A percentile compares a stretch with the other conserved stretches of the same genome.
Conservation (phyloP, 2,797 vertebrate species). For the Pteropus rufus region DNA sequence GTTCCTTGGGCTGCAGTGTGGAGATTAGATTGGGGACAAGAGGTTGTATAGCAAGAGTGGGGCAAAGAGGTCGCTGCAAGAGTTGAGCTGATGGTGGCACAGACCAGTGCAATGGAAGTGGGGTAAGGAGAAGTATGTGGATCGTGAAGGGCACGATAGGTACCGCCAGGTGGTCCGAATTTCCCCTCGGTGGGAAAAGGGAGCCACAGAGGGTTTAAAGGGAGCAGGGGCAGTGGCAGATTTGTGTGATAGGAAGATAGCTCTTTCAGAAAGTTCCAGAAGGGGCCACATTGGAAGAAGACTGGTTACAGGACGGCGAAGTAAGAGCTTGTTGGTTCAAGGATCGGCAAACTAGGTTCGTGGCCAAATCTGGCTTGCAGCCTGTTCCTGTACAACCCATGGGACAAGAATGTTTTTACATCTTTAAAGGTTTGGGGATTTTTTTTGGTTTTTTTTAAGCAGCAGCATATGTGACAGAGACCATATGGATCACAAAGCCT, state of each 20-base stretch:
- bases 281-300: neutral
- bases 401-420: slow-evolving; percentile 25
- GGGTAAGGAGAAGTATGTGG: neutral
- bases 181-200: neutral
- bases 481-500: slow-evolving; percentile 54
- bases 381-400: neutral
- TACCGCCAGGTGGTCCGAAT: neutral
- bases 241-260: neutral
- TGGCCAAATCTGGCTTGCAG: neutral
- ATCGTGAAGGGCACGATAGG: rapidly evolving
- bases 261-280: neutral
- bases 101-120: neutral
- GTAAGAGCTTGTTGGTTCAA: neutral
- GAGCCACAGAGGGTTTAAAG: neutral
- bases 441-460: neutral
- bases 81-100: neutral
- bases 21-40: neutral
- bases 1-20: neutral
- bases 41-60: no score
- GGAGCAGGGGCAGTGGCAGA: no score
- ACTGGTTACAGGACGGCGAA: neutral
- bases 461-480: slow-evolving; percentile 61
- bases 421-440: neutral
- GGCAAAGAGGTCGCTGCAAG: neutral
- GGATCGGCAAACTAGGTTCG: rapidly evolving